Evolutionary conservation across 2,113 vertebrate species (phyloP).

Genomic region (Gymnocephalus cernua): DNA sequence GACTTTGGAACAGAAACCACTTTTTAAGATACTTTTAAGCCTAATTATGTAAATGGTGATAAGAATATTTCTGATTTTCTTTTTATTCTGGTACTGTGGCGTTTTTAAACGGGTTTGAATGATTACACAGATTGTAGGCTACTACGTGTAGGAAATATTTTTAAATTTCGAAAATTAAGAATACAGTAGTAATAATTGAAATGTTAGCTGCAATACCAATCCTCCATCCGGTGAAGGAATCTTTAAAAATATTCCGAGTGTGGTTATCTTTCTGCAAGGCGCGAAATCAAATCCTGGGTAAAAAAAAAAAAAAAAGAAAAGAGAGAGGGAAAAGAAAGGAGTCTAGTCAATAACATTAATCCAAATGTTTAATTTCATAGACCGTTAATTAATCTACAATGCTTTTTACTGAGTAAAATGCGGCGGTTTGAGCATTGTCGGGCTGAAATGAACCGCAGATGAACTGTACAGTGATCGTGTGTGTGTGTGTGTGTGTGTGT

Average conservation of each 20-base stretch:
- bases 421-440: background rate
- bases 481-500: constrained; percentile 28
- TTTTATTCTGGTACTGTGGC: background rate
- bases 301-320: background rate
- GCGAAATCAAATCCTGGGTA: background rate
- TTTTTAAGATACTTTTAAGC: background rate
- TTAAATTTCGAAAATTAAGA: no score
- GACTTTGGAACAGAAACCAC: background rate
- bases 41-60: background rate
- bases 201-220: background rate
- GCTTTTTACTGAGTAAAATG: constrained; percentile 16
- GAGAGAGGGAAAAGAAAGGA: no score
- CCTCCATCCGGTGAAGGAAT: no score
- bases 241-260: background rate
- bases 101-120: no score
- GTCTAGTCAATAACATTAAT: background rate
- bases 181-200: background rate
- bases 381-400: constrained; percentile 40
- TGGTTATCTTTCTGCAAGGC: background rate
- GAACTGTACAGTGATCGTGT: constrained; percentile 37
- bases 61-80: background rate
- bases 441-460: constrained; percentile 31
- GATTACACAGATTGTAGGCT: no score
- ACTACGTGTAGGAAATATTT: no score
- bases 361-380: constrained; percentile 29